Base-by-base conservation (phyloP, 2,797 vertebrate species). In the Glyptemys insculpta region DNA sequence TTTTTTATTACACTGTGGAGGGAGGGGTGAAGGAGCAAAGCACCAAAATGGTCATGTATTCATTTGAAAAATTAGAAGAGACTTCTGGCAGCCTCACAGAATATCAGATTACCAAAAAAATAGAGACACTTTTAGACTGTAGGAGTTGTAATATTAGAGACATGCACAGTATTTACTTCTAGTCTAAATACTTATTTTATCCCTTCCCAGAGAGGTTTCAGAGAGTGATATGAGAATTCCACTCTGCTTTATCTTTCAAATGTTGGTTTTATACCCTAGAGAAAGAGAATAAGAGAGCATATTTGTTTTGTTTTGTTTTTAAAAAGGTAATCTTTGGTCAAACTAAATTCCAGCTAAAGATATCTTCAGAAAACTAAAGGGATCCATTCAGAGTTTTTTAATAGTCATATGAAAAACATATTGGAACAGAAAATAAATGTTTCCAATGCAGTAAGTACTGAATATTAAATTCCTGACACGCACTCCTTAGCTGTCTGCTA, bases 1-100 rank as follows among this genome's bases (percentile, higher is more conserved):
- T 86, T 87, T 89, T 89, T 94, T 80, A 91, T 91, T 80, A 86
- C 85, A 91, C 79, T 56, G 44, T 86, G 79, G 91, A 54, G 82
- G 83, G 78, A 89, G 25, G 68, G 29, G 52, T 87, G 57, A 57
- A 56, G 78, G 59, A 93, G 34, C 47, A 81, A 50, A 81, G 50
- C 72, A 93, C 84, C 74, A 84, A 56, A 90, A 79, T 87, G 88
- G 80, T 92, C 54, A 84, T 87, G 57, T 49, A 62, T n/a, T 57
- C 74, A 74, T 91, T 41, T 15, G 79, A 72, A 52, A 50, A 83
- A 87, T 91, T 90, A 85, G 16, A 74, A 90, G 79, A 74, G 47
- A 85, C 85, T 85, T 93, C 79, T 86, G 94, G 82, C 68, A 79
- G 31, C 59, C 54, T 34, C 87, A 12, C 31, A 85, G 53, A 79